A percentile compares a stretch with the other conserved stretches of the same genome.
phyloP scores from a whole-genome alignment of 2,888 invertebrate species.

The Cepaea hortensis region DNA sequence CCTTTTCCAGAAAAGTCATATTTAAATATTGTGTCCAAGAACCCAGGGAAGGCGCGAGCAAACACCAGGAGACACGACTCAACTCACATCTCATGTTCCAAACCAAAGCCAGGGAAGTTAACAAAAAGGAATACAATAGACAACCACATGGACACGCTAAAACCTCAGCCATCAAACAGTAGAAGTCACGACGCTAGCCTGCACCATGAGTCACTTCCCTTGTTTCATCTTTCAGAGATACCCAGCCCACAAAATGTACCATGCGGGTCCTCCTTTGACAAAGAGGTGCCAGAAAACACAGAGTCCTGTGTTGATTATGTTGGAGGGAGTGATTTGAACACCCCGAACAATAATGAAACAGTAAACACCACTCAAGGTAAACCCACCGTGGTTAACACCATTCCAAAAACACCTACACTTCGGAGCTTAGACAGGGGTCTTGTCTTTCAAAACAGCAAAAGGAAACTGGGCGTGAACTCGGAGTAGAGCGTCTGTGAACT shows the following conservation, averaged over 20 bases:
- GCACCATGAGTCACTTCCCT: not conserved
- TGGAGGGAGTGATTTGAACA: not conserved
- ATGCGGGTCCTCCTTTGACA: not conserved
- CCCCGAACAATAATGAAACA: not conserved
- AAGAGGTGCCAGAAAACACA: not conserved
- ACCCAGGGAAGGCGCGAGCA: not conserved
- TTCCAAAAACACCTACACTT: not conserved
- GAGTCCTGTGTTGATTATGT: not conserved
- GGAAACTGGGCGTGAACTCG: conserved; percentile 20
- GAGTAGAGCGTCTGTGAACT: not conserved
- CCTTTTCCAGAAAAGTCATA: conserved; percentile 9
- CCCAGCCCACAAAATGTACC: not conserved
- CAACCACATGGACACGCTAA: not conserved
- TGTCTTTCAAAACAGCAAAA: conserved; percentile 13
- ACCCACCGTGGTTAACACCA: not conserved
- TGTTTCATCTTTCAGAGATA: not conserved
- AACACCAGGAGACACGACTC: not conserved
- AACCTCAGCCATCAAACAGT: not conserved
- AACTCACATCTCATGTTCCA: not conserved
- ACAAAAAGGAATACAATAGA: not conserved
- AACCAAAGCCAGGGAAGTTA: not conserved
- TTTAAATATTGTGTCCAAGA: conserved; percentile 11
- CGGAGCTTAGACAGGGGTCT: not conserved
- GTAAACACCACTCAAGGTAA: not conserved
- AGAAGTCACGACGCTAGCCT: not conserved